phyloP scores from a whole-genome alignment of 2,113 vertebrate species.

The human region DNA sequence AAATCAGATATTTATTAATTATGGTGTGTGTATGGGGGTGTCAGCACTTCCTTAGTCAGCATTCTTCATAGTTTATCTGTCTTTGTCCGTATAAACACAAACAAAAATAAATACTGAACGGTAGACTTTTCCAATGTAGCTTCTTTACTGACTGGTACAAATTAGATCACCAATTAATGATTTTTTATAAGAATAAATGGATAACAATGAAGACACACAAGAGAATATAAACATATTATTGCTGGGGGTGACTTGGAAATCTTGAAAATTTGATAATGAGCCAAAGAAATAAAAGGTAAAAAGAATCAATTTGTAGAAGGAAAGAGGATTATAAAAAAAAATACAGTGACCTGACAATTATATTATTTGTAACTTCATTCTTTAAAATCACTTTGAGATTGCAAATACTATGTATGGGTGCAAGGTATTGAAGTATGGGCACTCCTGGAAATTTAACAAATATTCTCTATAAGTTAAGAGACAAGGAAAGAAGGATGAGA shows the following conservation, averaged over 20 bases:
- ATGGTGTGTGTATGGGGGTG: rapidly evolving
- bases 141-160: not conserved
- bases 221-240: not conserved
- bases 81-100: not conserved
- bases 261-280: not conserved
- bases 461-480: not conserved
- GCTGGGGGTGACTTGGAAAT: not conserved
- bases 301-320: not conserved
- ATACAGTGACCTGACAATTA: not conserved
- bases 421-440: not conserved
- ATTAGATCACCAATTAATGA: not conserved
- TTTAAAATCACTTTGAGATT: not conserved
- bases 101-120: not conserved
- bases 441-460: not conserved
- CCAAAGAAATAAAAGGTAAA: not conserved
- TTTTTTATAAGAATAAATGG: not conserved
- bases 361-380: not conserved
- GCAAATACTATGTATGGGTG: not conserved
- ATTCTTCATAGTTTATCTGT: not conserved
- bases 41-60: not conserved
- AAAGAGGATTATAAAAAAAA: not conserved
- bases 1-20: not conserved
- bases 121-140: not conserved
- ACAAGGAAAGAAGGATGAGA: not conserved
- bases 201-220: not conserved